These are phyloP conservation scores for Sitophilus oryzae DNA, from an alignment of 1,140 invertebrate species.

Conservation along the genomic window DNA sequence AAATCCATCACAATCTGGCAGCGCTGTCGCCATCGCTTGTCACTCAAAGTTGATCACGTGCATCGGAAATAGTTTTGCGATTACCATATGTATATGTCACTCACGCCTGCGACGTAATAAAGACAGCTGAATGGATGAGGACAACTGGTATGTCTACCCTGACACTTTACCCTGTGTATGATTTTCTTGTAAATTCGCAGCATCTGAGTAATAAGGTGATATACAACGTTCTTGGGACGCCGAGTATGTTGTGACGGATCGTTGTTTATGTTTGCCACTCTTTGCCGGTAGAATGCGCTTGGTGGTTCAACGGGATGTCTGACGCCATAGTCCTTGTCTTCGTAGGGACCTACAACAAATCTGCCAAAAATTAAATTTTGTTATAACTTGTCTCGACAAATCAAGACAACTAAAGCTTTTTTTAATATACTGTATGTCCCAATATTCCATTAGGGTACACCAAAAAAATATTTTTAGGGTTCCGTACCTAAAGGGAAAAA, in stretches of 20 bases:
- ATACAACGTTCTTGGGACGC: slow-evolving; percentile 35
- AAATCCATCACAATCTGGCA: too few species aligned
- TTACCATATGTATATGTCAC: slow-evolving; percentile 10
- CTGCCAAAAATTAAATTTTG: slow-evolving; percentile 37
- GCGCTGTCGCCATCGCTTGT: too few species aligned
- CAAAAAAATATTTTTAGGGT: too few species aligned
- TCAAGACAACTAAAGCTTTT: too few species aligned
- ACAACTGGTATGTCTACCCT: slow-evolving; percentile 51
- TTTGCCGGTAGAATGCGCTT: slow-evolving; percentile 33
- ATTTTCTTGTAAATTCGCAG: slow-evolving; percentile 47
- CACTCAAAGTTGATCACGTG: too few species aligned
- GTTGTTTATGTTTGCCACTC: slow-evolving; percentile 21
- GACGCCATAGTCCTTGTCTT: slow-evolving; percentile 46
- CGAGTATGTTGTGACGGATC: slow-evolving; percentile 9
- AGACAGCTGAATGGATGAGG: slow-evolving; percentile 58
- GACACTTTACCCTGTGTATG: slow-evolving; percentile 48
- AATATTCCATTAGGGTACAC: too few species aligned
- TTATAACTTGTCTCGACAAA: neutral
- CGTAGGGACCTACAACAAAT: slow-evolving; percentile 58
- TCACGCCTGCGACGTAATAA: slow-evolving; percentile 52
- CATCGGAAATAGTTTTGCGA: too few species aligned
- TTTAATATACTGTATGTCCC: too few species aligned
- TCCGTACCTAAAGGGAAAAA: too few species aligned
- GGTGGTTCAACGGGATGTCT: slow-evolving; percentile 26
- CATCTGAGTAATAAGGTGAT: slow-evolving; percentile 44